Base-by-base conservation (phyloP, 2,888 invertebrate species). In the Deilephila porcellus region DNA sequence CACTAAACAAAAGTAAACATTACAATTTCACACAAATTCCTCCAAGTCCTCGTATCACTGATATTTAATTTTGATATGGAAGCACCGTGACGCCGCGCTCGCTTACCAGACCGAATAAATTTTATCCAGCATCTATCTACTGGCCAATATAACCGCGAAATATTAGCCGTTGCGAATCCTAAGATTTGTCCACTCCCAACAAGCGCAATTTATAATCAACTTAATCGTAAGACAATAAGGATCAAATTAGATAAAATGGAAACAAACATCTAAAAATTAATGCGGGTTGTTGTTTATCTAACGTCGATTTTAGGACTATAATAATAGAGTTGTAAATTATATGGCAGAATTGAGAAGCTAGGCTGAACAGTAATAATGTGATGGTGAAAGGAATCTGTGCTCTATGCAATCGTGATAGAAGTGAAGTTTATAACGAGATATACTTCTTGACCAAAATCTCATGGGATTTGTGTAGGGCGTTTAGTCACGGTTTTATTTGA, bases 1-100 rank as follows among this genome's bases (percentile, higher is more conserved):
- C 4, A 17, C 8, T 25, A 6, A 20, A 4, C 17, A 25, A 45
- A 20, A n/a, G 64, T 59, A 29, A 73, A 59, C 67, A 77, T 74
- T 83, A 82, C 74, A 86, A 86, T 83, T 80, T 81, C 82, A 80
- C 80, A 78, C 81, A 82, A 81, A 84, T 84, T 83, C 82, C 75
- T 75, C 77, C 78, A 78, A 85, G 81, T 82, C 83, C 86, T 83
- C 80, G 82, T 67, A 67, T 67, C 79, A 76, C 78, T 75, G 64
- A 90, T 93, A 93, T 93, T 93, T 93, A 93, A 93, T 94, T 93
- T 93, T 93, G 93, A 94, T 94, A 94, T 88, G 89, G 87, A 87
- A 86, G 88, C 88, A 83, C 90, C 91, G 87, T 91, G 92, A 91
- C 89, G 83, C 80, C 62, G 78, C 80, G 76, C 75, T 85, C 87